These are phyloP conservation scores for Diorhabda carinulata DNA, from an alignment of 1,140 invertebrate genomes.

Conservation along the genomic window DNA sequence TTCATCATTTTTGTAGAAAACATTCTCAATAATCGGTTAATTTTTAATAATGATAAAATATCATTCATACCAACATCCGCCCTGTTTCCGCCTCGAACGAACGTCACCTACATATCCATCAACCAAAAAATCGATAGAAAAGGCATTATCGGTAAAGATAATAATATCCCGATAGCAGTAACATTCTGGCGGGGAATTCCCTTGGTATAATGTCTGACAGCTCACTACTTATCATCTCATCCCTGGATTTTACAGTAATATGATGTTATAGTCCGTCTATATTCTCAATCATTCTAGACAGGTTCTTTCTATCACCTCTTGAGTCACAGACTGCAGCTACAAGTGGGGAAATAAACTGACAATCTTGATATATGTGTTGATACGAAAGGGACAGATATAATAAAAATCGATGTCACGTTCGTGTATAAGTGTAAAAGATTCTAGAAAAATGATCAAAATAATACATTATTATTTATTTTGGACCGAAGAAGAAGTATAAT, in stretches of 20 bases:
- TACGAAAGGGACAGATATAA: background rate
- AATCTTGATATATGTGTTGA: slow-evolving; percentile 3
- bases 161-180: slow-evolving; percentile 31
- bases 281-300: slow-evolving; percentile 44
- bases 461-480: too few relatives aligned
- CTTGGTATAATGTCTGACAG: slow-evolving; percentile 36
- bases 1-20: too few relatives aligned
- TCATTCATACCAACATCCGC: too few relatives aligned
- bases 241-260: slow-evolving; percentile 39
- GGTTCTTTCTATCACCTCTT: slow-evolving; percentile 35
- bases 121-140: slow-evolving; percentile 9
- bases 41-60: too few relatives aligned
- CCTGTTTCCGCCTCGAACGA: too few relatives aligned
- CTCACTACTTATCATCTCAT: slow-evolving; percentile 41
- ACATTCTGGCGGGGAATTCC: slow-evolving; percentile 31
- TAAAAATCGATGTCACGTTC: background rate
- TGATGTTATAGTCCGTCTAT: slow-evolving; percentile 45
- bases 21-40: too few relatives aligned
- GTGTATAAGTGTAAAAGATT: too few relatives aligned
- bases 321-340: slow-evolving; percentile 16
- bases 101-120: too few relatives aligned
- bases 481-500: too few relatives aligned
- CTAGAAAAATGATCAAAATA: too few relatives aligned
- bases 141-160: slow-evolving; percentile 28
- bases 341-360: slow-evolving; percentile 15